Conservation (phyloP, 2,888 invertebrate species). For the Tetragonula carbonaria region DNA sequence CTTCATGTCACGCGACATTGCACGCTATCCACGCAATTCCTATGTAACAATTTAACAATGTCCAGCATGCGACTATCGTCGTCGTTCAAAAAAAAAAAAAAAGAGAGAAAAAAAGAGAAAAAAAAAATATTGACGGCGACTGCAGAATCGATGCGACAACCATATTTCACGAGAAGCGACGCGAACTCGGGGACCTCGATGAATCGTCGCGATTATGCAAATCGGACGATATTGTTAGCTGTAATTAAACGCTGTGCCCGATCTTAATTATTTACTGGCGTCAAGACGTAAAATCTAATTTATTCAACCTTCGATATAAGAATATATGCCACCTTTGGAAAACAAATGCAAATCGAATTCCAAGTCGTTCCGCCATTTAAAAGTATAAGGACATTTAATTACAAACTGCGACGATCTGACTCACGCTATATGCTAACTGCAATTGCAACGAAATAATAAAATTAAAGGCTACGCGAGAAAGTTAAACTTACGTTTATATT, state of each 20-base stretch:
- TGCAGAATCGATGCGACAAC: too few relatives aligned
- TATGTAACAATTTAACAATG: neutral
- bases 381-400: too few relatives aligned
- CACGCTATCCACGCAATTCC: neutral
- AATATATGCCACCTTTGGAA: neutral
- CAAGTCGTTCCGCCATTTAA: neutral
- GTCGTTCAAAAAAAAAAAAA: neutral
- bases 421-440: too few relatives aligned
- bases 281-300: too few relatives aligned
- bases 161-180: neutral
- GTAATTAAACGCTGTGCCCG: neutral
- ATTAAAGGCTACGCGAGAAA: too few relatives aligned
- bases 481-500: too few relatives aligned
- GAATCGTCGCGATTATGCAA: conserved; percentile 15
- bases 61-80: neutral
- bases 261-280: neutral
- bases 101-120: neutral
- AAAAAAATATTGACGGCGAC: neutral
- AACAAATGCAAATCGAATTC: neutral
- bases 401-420: too few relatives aligned
- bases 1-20: neutral
- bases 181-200: neutral
- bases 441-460: too few relatives aligned
- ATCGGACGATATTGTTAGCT: conserved; percentile 4
- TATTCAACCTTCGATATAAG: neutral